Evolutionary conservation across 2,888 invertebrate genomes (phyloP).

Genomic region (Iselma pallidipennis): DNA sequence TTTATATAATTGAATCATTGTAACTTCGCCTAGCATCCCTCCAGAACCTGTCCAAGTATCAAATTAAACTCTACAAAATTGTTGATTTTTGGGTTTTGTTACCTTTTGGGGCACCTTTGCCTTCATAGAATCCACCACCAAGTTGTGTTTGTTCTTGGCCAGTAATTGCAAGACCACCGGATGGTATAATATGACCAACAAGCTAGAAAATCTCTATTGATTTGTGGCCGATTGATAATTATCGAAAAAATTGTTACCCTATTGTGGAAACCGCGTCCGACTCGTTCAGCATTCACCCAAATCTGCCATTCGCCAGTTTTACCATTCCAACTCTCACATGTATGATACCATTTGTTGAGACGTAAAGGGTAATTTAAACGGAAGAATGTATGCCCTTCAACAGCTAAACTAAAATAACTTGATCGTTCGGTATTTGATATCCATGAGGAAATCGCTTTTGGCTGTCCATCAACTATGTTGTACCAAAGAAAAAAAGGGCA

Average conservation of each 20-base stretch:
- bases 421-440: conserved; percentile 79
- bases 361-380: conserved; percentile 71
- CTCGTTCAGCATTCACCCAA: conserved; percentile 84
- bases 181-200: conserved; percentile 75
- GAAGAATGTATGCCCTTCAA: conserved; percentile 82
- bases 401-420: conserved; percentile 80
- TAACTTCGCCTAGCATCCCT: conserved; percentile 75
- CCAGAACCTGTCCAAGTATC: conserved; percentile 59
- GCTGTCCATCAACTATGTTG: conserved; percentile 69
- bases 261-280: conserved; percentile 85
- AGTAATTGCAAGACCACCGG: conserved; percentile 73
- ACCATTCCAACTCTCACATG: conserved; percentile 87
- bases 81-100: conserved; percentile 16
- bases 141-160: conserved; percentile 72
- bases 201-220: conserved; percentile 60
- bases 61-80: background rate
- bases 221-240: background rate
- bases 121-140: conserved; percentile 62
- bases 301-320: conserved; percentile 89
- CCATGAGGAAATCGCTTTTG: conserved; percentile 76
- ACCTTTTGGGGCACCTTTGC: conserved; percentile 58
- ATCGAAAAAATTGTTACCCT: conserved; percentile 61
- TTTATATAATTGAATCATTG: conserved; percentile 78
- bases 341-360: conserved; percentile 80
- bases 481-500: background rate